Evolutionary conservation across 2,888 invertebrate genomes (phyloP), one percentile per base, ranked within the genome.

Genomic region (Elysia crispata): DNA sequence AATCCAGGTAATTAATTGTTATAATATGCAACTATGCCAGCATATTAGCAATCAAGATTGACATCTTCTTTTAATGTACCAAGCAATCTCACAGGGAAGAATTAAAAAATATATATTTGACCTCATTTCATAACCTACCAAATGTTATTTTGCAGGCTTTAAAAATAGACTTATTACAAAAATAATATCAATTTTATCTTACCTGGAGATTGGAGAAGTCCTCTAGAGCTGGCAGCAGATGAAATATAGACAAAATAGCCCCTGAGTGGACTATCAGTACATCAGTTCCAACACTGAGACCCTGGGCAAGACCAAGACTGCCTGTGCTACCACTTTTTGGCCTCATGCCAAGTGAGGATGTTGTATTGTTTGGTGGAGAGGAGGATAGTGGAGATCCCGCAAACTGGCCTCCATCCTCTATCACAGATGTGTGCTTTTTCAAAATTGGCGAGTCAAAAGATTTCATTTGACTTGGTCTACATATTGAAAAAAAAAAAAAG

Each of bases 241-340:
- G 96, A 28, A 99, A 94, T 94, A 99, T 96, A 84, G 97, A 97
- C 64, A 94, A 91, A 5, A 99, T 96, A 54, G 94, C 94, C 0
- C 98, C 98, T 0, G 99, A 96, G 93, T 99, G 99, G 18, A 99
- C 97, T 82, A 99, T 95, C 89, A 97, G 95, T 64, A 90, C 97
- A 95, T 92, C 90, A 92, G 86, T 94, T 95, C 97, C 92, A 13
- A 87, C 85, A 79, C 78, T 83, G 33, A 91, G 83, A 33, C 23
- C 23, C 41, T 41, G 41, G 41, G 85, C 85, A 41, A 90, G 83
- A 6, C 83, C 84, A 77, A 90, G 85, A 81, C 90, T 91, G 60
- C 91, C 90, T 8, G 90, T 91, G 84, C 91, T 91, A 54, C 89
- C 89, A 72, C 90, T 86, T 79, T 91, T 91, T 15, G 83, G 86